Percentiles rank a stretch among this genome's conserved stretches.
Conservation (phyloP, 2,113 vertebrate species). For the Marcusenius ussheri region DNA sequence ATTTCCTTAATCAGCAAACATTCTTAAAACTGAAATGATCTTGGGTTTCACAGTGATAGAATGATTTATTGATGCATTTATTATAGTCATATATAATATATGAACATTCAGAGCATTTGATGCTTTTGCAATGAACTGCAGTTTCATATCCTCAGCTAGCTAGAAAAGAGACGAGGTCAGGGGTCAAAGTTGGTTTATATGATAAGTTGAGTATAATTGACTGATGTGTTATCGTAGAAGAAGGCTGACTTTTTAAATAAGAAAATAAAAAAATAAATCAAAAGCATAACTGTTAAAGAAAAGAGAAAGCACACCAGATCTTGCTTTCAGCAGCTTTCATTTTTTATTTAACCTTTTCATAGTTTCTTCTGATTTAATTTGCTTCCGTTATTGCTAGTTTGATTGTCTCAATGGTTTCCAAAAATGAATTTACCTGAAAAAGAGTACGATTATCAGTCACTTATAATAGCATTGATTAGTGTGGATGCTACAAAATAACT, state of each 20-base stretch:
- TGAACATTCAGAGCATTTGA: not conserved
- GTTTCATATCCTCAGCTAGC: constrained; percentile 14
- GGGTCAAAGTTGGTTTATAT: constrained; percentile 26
- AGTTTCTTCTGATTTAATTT: not conserved
- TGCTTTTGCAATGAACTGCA: not conserved
- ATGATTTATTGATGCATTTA: not conserved
- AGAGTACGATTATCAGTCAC: not conserved
- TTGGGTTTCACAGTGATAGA: not conserved
- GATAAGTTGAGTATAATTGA: constrained; percentile 28
- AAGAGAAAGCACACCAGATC: not conserved
- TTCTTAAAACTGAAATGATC: not conserved
- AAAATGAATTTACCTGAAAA: not conserved
- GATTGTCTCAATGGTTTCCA: not conserved
- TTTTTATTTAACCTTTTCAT: not conserved
- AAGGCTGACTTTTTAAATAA: constrained; percentile 6
- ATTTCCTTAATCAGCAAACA: not conserved
- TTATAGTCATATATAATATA: not conserved
- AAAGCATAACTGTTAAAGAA: not conserved
- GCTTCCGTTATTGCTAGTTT: not conserved
- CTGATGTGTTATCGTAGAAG: constrained; percentile 22
- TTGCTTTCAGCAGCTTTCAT: not conserved
- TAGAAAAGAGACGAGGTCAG: constrained; percentile 21
- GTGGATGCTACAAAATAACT: not conserved
- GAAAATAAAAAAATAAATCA: constrained; percentile 31
- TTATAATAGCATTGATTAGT: not conserved